Percentiles rank a stretch among this genome's conserved stretches.
Conservation (phyloP, 2,888 invertebrate species). For the Gisinianus flammeolus region DNA sequence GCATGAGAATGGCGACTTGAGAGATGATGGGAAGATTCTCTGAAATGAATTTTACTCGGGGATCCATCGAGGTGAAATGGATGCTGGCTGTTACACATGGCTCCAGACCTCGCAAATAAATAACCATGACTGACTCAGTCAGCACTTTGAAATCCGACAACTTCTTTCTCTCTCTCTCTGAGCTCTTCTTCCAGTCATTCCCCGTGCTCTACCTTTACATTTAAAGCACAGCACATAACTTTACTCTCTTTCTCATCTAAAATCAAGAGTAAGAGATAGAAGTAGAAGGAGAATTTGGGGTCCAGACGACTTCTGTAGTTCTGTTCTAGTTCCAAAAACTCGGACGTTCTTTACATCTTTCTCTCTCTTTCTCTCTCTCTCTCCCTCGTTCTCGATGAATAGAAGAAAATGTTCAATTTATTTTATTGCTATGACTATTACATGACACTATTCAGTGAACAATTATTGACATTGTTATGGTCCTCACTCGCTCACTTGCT, state of each 20-base stretch:
- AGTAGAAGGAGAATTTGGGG: too few species aligned
- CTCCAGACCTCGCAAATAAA: conserved; percentile 21
- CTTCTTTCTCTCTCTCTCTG: conserved; percentile 4
- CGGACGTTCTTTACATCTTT: not conserved
- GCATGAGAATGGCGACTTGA: not conserved
- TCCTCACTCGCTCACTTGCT: conserved; percentile 19
- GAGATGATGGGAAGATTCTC: conserved; percentile 2
- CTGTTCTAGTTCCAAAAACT: too few species aligned
- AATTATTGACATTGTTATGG: conserved; percentile 24
- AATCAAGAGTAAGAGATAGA: too few species aligned
- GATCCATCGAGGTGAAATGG: conserved; percentile 11
- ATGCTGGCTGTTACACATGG: conserved; percentile 13
- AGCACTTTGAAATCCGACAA: conserved; percentile 27
- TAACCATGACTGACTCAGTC: conserved; percentile 18
- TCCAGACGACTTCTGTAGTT: too few species aligned
- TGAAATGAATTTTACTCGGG: conserved; percentile 2
- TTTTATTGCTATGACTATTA: conserved; percentile 27
- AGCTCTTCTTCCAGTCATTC: not conserved
- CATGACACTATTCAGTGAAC: conserved; percentile 28
- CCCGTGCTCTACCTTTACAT: not conserved
- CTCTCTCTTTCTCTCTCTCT: conserved; percentile 11
- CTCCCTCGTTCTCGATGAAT: conserved; percentile 11
- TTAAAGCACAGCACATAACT: too few species aligned
- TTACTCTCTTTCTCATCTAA: too few species aligned
- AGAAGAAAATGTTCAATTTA: conserved; percentile 22